Base-by-base conservation (phyloP, 2,888 invertebrate species). In the Pollenia labialis region DNA sequence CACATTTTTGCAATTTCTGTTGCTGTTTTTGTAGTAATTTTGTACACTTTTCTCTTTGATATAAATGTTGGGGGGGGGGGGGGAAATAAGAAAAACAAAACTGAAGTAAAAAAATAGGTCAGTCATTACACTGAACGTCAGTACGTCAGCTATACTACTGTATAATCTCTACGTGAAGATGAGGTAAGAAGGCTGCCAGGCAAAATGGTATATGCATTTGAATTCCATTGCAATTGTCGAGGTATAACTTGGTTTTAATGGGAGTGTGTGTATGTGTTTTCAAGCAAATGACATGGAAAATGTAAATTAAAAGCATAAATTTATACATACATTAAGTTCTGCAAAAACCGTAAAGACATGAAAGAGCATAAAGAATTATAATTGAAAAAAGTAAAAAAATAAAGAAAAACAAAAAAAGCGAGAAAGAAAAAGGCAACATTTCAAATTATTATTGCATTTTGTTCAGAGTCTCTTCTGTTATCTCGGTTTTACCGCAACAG, bases 301-400 rank as follows among this genome's bases (percentile, higher is more conserved):
- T 84, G 77, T 68, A 87, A 87, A 87, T 87, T 81, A 84, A 84
- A 87, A 74, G 72, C 81, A 87, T 74, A 87, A 81, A 84, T 81
- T 87, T 62, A 75, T 77, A 50, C 75, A 79, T 62, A 69, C 56
- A 52, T 74, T 16, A 68, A 54, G 58, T 40, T 46, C 2, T 48
- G 56, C 14, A 56, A 18, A 71, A 56, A 18, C 71, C 68, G 50
- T 32, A 44, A 58, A 50, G 66, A 42, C 48, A 66, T 16, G 23
- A 66, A 42, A 82, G 32, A 52, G 23, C 58, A 60, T 54, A 68
- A 82, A 76, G 46, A 69, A 69, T 46, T 60, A 54, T 66, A 76
- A 82, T 69, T 54, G 62, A 82, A 82, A 69, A 40, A 76, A 23
- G 23, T 23, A 23, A 64, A 14, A 14, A 54, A 79, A 44, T 32